These are phyloP conservation scores for Pristionchus arcanus DNA, from an alignment of 2,888 invertebrate species.

Conservation along the genomic window DNA sequence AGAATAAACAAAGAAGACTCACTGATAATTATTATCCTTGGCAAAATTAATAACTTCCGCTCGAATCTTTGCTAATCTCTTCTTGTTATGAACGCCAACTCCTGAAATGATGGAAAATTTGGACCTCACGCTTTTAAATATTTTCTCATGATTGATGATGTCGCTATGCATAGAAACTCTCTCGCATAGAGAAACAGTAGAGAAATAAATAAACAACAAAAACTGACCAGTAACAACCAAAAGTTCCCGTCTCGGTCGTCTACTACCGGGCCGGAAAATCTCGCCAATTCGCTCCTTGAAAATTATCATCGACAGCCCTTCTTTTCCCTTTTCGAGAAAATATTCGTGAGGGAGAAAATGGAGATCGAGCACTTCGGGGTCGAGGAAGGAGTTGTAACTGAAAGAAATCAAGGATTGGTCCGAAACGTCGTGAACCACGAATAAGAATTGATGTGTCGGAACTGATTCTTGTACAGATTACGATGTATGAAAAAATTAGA, in stretches of 20 bases:
- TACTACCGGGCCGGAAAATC: neutral
- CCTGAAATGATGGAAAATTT: neutral
- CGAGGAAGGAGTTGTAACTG: constrained; percentile 4
- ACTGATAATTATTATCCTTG: neutral
- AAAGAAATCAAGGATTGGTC: no score
- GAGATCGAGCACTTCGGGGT: neutral
- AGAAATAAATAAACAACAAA: neutral
- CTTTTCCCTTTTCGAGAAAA: neutral
- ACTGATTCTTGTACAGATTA: no score
- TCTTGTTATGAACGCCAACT: neutral
- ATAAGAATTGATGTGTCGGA: no score
- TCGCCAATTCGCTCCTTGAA: neutral
- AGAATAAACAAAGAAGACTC: neutral
- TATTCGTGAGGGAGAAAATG: neutral
- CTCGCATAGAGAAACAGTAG: no score
- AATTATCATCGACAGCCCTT: neutral
- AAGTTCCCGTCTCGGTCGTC: neutral
- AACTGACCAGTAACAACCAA: neutral
- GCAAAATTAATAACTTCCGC: neutral
- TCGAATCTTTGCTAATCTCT: neutral
- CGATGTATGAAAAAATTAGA: no score
- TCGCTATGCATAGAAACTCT: no score
- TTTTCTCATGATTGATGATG: no score
- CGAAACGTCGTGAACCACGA: no score
- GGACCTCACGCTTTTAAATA: no score